Conservation (phyloP, 2,113 vertebrate genomes). For the Nothocercus julius region DNA sequence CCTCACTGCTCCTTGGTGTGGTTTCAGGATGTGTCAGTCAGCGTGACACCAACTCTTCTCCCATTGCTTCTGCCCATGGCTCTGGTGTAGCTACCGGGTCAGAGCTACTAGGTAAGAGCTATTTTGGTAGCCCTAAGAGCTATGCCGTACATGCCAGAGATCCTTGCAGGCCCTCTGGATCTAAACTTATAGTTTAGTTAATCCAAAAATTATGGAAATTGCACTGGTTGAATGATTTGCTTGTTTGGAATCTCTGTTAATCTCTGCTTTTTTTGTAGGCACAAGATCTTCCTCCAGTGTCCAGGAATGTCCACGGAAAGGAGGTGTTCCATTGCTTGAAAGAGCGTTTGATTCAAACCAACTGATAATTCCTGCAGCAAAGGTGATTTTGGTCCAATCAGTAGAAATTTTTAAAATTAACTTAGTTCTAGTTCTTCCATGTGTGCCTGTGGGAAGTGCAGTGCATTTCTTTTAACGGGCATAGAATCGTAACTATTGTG, state of each 20-base stretch:
- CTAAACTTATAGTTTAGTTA: neutral
- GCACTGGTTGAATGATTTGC: neutral
- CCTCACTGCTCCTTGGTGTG: rapidly evolving
- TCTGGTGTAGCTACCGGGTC: neutral
- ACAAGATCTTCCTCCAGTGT: neutral
- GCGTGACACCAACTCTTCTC: too few relatives aligned
- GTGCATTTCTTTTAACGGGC: neutral
- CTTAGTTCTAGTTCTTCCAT: neutral
- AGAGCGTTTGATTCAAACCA: neutral
- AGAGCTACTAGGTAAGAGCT: neutral
- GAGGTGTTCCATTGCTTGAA: neutral
- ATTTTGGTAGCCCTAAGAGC: neutral
- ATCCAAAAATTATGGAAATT: neutral
- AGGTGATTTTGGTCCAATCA: neutral
- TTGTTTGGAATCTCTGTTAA: neutral
- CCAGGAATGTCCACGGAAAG: neutral
- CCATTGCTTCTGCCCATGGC: neutral
- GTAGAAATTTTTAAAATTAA: neutral
- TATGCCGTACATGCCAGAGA: neutral
- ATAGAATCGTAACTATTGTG: neutral
- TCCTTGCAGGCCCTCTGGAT: neutral
- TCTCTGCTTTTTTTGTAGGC: neutral
- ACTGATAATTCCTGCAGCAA: neutral
- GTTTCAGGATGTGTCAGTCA: too few relatives aligned
- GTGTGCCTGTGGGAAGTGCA: neutral